Evolutionary conservation across 1,140 invertebrate species (phyloP).

Genomic region (Eriocheir sinensis): DNA sequence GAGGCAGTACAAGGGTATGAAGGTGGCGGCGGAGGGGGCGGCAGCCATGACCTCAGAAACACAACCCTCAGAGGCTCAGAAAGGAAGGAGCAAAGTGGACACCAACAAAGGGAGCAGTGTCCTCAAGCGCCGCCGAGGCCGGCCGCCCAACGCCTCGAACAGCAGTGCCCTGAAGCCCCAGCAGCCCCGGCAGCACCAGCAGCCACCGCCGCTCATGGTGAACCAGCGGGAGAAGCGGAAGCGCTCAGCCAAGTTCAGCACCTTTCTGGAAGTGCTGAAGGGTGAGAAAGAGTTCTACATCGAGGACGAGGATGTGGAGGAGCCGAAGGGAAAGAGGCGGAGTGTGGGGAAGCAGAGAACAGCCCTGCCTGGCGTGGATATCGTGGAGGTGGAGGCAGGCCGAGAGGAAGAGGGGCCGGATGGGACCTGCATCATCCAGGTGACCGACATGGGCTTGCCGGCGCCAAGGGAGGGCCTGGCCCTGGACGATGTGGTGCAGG

Average conservation of each 20-base stretch:
- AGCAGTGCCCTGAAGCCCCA: neutral
- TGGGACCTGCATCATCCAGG: conserved; percentile 66
- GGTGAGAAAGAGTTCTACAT: conserved; percentile 77
- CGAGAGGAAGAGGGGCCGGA: conserved; percentile 31
- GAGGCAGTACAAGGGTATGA: conserved; percentile 63
- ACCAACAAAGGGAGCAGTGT: neutral
- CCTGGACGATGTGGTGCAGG: conserved; percentile 68
- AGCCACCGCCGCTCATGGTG: conserved; percentile 70
- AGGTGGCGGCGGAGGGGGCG: no score
- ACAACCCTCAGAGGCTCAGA: no score
- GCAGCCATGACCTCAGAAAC: no score
- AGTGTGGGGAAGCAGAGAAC: conserved; percentile 54
- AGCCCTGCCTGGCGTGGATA: neutral
- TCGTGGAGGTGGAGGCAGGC: neutral
- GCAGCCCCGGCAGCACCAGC: neutral
- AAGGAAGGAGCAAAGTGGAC: no score
- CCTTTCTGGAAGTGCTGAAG: conserved; percentile 71
- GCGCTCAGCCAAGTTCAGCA: conserved; percentile 71
- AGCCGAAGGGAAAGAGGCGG: conserved; percentile 50
- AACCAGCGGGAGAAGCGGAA: conserved; percentile 72
- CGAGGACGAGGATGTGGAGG: conserved; percentile 64
- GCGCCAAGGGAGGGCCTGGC: conserved; percentile 55
- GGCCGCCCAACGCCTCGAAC: neutral
- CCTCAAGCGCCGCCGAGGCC: conserved; percentile 47
- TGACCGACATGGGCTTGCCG: conserved; percentile 40